Base-by-base conservation (phyloP, 2,888 invertebrate species). In the Lobophora halterata region DNA sequence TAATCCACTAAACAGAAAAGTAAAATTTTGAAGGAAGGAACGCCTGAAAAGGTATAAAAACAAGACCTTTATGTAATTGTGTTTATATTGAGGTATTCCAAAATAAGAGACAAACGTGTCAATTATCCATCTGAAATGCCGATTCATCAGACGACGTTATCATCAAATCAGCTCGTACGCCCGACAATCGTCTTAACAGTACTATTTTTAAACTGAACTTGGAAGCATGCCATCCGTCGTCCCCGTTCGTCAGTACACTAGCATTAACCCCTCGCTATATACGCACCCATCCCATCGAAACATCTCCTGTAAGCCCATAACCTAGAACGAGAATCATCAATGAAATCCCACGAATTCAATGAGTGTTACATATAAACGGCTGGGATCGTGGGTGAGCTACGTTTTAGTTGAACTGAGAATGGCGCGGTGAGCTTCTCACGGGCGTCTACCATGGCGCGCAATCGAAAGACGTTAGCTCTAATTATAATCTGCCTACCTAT, bases 191-290 rank as follows among this genome's bases (percentile, higher is more conserved):
- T 75, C 74, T 79, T 72, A 73, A 71, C 73, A 66, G 68, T 64
- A 76, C 85, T 86, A 86, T 86, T 87, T 86, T 82, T 86, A 85
- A 64, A 58, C 61, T 58, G 68, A 66, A 72, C 70, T 85, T 86
- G 86, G 86, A 80, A 60, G 62, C 42, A 48, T 77, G 86, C 87
- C 86, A 86, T 72, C 67, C 66, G 64, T 58, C 88, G 89, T 63
- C 91, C 90, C 45, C 78, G 90, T 36, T 81, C 88, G 75, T 82
- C 92, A 71, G 91, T 92, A 69, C 68, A 91, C 57, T 90, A 89
- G 55, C 90, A 91, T 69, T 91, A 92, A 79, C 89, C 90, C 62
- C 86, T 90, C 66, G 89, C 61, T 64, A 66, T 70, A 75, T 71
- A 71, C 76, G 71, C 68, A 69, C 74, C 72, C 70, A 73, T 73